Evolutionary conservation across 2,888 invertebrate species (phyloP).

Genomic region (Drosophila flavopinicola): DNA sequence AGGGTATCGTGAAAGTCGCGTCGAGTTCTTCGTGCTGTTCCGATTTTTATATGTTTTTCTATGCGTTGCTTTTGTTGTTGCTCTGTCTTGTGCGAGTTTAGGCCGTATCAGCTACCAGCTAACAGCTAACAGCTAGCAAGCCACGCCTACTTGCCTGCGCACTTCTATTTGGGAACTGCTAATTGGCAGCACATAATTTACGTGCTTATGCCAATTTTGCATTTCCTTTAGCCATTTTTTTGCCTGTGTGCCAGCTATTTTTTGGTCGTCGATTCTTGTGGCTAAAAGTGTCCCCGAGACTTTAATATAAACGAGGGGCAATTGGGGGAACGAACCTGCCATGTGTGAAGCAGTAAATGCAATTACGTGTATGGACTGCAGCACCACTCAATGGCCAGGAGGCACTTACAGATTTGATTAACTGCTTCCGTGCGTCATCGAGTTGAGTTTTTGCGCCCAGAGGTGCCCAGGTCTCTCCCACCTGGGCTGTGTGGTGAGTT

Average conservation of each 20-base stretch:
- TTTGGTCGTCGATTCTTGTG: conserved; percentile 29
- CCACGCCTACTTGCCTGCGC: conserved; percentile 10
- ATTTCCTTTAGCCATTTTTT: conserved; percentile 51
- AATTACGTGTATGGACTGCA: conserved; percentile 50
- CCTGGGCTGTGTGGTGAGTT: neutral
- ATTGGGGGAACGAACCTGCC: neutral
- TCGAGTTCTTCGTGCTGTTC: neutral
- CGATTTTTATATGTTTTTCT: conserved; percentile 19
- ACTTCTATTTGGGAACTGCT: conserved; percentile 63
- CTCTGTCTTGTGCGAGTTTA: conserved; percentile 15
- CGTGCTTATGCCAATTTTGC: conserved; percentile 75
- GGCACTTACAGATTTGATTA: conserved; percentile 78
- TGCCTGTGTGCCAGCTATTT: conserved; percentile 49
- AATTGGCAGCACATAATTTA: conserved; percentile 80
- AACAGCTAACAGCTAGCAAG: conserved; percentile 18
- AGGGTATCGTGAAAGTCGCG: conserved; percentile 1
- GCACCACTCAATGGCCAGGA: conserved; percentile 34
- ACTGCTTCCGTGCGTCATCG: conserved; percentile 80
- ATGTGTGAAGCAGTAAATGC: conserved; percentile 62
- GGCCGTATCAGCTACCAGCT: conserved; percentile 20
- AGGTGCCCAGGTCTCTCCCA: conserved; percentile 8
- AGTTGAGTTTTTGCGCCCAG: conserved; percentile 51
- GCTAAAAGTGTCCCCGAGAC: conserved; percentile 4
- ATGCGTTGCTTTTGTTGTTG: conserved; percentile 16
- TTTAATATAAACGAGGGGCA: conserved; percentile 3